These are phyloP conservation scores for Vespertilio murinus DNA, from an alignment of 2,797 vertebrate genomes.

Conservation along the genomic window DNA sequence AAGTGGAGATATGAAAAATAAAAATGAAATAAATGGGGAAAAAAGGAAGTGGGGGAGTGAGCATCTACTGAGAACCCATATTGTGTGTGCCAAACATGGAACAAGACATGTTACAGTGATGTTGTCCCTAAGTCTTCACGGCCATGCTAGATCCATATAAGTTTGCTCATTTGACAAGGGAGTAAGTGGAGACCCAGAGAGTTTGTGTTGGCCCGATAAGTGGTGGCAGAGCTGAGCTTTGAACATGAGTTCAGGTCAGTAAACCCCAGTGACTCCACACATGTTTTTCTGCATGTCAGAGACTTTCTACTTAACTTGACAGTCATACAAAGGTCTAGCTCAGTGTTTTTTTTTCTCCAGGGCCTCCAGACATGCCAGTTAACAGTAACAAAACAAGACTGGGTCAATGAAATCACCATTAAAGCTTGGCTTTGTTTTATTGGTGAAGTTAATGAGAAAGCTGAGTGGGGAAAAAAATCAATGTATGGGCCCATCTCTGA, in stretches of 20 bases:
- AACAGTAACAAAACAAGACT: not conserved
- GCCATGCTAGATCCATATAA: not conserved
- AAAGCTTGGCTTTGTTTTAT: constrained; percentile 37
- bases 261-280: not conserved
- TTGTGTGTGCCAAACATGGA: not conserved
- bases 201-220: not conserved
- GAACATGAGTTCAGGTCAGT: not conserved
- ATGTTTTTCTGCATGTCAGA: not conserved
- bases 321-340: not conserved
- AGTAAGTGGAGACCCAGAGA: not conserved
- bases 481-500: not conserved
- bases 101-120: fast-evolving
- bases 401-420: constrained; percentile 28
- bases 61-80: not conserved
- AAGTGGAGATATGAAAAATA: too few species aligned
- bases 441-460: constrained; percentile 36
- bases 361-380: not conserved
- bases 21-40: too few species aligned
- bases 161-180: not conserved
- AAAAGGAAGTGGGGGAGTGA: not conserved
- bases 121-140: not conserved
- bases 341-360: not conserved
- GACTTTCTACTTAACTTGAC: not conserved
- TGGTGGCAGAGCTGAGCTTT: not conserved
- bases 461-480: not conserved